Evolutionary conservation across 2,797 vertebrate genomes (phyloP).

Genomic region (Artibeus lituratus): DNA sequence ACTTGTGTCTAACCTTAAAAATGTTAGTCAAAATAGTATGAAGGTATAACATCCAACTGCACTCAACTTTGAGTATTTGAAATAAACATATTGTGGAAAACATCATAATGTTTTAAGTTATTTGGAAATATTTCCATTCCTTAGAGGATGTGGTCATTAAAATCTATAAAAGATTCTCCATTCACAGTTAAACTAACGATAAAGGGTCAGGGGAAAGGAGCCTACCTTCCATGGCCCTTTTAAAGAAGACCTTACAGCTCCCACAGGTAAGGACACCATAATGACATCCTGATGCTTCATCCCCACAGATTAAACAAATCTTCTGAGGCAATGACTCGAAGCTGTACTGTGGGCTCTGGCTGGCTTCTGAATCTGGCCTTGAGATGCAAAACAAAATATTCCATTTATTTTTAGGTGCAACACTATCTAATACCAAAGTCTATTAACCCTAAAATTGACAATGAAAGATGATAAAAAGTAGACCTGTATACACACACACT

Average conservation of each 20-base stretch:
- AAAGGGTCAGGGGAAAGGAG: background rate
- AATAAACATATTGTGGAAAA: background rate
- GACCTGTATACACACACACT: background rate
- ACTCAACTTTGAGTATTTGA: background rate
- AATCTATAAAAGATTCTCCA: background rate
- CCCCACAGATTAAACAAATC: constrained; percentile 94
- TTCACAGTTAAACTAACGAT: background rate
- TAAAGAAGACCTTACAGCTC: constrained; percentile 99
- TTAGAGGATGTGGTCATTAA: background rate
- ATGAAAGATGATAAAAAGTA: background rate
- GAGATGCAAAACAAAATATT: constrained; percentile 68
- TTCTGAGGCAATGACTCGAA: constrained; percentile 90
- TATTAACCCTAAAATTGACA: background rate
- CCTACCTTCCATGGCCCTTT: constrained; percentile 98
- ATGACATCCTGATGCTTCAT: constrained; percentile 98
- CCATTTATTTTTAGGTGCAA: constrained; percentile 38
- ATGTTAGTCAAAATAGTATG: background rate
- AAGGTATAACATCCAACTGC: background rate
- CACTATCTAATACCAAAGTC: background rate
- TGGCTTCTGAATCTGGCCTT: constrained; percentile 83
- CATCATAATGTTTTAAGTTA: background rate
- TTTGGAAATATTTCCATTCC: background rate
- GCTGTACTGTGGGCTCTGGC: constrained; percentile 82
- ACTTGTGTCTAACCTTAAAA: background rate
- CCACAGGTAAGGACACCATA: constrained; percentile 98